A percentile compares a stretch with the other conserved stretches of the same genome.
These are phyloP conservation scores for Setophaga petechia DNA, from an alignment of 2,113 vertebrate genomes.

Conservation along the genomic window DNA sequence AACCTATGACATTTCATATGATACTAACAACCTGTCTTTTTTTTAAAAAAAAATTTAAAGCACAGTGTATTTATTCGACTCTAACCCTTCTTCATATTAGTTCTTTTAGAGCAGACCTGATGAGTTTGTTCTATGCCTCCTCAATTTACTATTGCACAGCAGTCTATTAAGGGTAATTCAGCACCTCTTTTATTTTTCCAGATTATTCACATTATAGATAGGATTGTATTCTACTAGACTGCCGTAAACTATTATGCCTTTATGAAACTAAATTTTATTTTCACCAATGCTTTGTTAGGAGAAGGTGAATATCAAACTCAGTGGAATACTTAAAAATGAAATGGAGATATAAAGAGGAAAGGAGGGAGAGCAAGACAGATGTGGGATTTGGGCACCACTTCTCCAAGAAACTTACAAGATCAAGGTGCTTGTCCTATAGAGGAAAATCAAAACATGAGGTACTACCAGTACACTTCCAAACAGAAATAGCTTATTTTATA, in stretches of 20 bases:
- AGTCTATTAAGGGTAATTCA: not conserved
- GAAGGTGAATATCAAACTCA: not conserved
- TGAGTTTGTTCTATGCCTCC: not conserved
- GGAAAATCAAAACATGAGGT: not conserved
- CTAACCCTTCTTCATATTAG: not conserved
- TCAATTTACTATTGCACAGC: not conserved
- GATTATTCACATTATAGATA: not conserved
- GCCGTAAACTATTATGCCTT: not conserved
- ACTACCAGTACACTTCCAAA: not conserved
- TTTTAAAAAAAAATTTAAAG: not conserved
- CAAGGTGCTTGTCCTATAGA: not conserved
- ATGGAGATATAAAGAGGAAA: not conserved
- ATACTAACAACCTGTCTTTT: not conserved
- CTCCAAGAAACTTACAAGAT: not conserved
- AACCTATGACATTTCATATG: not conserved
- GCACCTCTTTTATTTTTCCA: not conserved
- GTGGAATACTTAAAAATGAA: not conserved
- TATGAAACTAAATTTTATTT: not conserved
- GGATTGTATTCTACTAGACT: not conserved
- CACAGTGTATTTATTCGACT: not conserved
- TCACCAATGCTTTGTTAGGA: not conserved
- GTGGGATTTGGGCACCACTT: not conserved
- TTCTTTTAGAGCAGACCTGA: not conserved
- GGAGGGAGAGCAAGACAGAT: not conserved
- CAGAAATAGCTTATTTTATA: not conserved